Conservation (phyloP, 2,888 invertebrate species). For the Protodeltote pygarga region DNA sequence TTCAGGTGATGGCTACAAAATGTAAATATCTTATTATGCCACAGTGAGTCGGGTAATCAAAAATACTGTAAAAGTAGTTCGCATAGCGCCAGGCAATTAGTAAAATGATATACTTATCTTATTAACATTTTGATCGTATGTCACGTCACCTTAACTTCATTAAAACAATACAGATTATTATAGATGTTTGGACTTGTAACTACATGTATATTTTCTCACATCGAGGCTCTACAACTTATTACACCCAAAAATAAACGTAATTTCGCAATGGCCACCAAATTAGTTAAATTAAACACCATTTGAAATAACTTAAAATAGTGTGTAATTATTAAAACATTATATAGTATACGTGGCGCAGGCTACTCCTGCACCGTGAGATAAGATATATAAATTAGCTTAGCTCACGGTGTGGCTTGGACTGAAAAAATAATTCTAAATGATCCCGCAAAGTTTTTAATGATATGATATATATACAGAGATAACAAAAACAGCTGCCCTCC, state of each 20-base stretch:
- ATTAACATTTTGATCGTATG: conserved; percentile 44
- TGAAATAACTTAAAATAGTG: too few species aligned
- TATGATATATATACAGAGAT: too few species aligned
- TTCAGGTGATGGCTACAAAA: conserved; percentile 80
- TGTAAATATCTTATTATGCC: conserved; percentile 77
- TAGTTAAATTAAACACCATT: too few species aligned
- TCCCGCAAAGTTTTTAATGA: too few species aligned
- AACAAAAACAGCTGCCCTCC: too few species aligned
- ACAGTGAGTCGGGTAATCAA: conserved; percentile 59
- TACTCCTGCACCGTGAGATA: too few species aligned
- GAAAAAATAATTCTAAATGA: too few species aligned
- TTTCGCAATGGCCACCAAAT: conserved; percentile 32
- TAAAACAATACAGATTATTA: conserved; percentile 17
- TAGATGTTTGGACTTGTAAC: conserved; percentile 70
- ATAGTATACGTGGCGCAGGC: too few species aligned
- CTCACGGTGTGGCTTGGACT: too few species aligned
- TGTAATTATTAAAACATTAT: too few species aligned
- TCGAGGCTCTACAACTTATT: too few species aligned
- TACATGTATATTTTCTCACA: conserved; percentile 61
- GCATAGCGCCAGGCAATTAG: conserved; percentile 64
- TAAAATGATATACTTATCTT: conserved; percentile 70
- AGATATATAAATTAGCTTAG: too few species aligned
- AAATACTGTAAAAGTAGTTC: conserved; percentile 53
- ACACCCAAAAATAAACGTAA: conserved; percentile 12
- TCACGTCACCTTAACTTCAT: conserved; percentile 48